Base-by-base conservation (phyloP, 2,888 invertebrate species). In the Hyppa rectilinea region DNA sequence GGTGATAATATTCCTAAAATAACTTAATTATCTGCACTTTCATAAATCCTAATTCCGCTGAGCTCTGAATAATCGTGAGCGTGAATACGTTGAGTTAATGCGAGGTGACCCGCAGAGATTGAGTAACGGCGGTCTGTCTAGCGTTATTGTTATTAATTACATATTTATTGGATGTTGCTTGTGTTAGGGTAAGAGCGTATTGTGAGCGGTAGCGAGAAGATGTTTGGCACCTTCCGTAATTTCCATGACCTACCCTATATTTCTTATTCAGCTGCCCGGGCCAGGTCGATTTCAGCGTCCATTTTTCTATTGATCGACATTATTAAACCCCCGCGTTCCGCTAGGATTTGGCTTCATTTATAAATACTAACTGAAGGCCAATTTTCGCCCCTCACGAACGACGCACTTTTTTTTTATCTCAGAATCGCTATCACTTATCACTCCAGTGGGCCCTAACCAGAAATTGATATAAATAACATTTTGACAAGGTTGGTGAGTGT, bases 391-490 rank as follows among this genome's bases (percentile, higher is more conserved):
- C n/a, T n/a, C n/a, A n/a, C n/a, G 55, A 17, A 34, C 14, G 14
- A 2, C 23, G 7, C 9, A 14, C 34, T 17, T 26, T 20, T 17
- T 1, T 38, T 55, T 58, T 12, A 26, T 26, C 10, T 56, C 6
- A 12, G 34, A 55, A 20, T 34, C 81, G 75, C 83, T 53, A 9
- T 9, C 26, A n/a, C 60, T 20, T 49, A 36, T 72, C 47, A 55
- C 38, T 12, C 34, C 10, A 2, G 12, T 43, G 7, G 4, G 4
- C 0, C 14, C 23, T 34, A 17, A 66, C 26, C 9, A 61, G 55
- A 55, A 80, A 84, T 85, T 84, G 72, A 84, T 85, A 84, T 83
- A 83, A 84, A 85, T 85, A 85, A 83, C 83, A 76, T 78, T 84
- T 83, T 85, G 83, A 85, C 83, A 85, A 78, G 70, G 68, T 60